phyloP scores from a whole-genome alignment of 2,888 invertebrate species.

The Cerceris ruficornis region DNA sequence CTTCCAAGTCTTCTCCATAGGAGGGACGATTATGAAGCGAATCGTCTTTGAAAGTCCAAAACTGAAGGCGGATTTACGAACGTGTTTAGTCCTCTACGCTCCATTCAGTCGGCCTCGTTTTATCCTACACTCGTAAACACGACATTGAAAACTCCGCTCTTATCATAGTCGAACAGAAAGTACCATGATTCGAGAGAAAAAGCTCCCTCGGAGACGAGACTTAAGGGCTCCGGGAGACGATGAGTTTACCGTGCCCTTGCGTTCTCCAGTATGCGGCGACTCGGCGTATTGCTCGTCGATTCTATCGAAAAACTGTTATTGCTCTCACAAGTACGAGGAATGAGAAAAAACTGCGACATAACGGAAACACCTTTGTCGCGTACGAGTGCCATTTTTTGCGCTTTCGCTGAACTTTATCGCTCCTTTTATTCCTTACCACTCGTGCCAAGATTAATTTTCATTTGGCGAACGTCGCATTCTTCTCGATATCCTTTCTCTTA shows the following conservation, averaged over 20 bases:
- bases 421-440: too few species aligned
- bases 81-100: conserved; percentile 5
- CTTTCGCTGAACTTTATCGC: too few species aligned
- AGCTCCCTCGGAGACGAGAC: not conserved
- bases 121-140: conserved; percentile 36
- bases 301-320: conserved; percentile 1
- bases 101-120: conserved; percentile 10
- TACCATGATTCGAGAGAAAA: conserved; percentile 6
- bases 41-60: conserved; percentile 46
- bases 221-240: not conserved
- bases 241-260: not conserved
- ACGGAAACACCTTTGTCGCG: not conserved
- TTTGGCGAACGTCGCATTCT: too few species aligned
- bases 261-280: not conserved
- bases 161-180: conserved; percentile 25
- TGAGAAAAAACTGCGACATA: not conserved
- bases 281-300: not conserved
- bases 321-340: not conserved
- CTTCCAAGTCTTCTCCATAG: too few species aligned
- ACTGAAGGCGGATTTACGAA: conserved; percentile 46
- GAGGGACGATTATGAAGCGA: not conserved
- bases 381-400: not conserved
- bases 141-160: conserved; percentile 26
- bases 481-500: too few species aligned
- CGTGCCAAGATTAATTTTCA: too few species aligned